These are phyloP conservation scores for Megalops atlanticus DNA, from an alignment of 2,113 vertebrate species.

Conservation along the genomic window DNA sequence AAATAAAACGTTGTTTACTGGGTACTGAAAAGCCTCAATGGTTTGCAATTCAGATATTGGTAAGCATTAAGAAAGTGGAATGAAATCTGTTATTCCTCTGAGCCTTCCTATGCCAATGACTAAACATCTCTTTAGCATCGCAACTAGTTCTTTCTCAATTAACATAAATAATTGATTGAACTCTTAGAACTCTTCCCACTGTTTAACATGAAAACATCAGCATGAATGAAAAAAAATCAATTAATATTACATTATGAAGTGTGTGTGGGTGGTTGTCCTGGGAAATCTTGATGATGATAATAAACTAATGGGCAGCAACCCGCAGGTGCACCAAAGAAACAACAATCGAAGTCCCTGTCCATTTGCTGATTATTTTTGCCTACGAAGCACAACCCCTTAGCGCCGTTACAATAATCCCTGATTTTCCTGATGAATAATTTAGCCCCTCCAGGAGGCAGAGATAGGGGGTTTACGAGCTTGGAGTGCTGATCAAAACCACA, in stretches of 20 bases:
- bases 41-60: neutral
- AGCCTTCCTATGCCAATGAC: neutral
- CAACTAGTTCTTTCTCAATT: neutral
- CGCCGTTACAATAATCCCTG: neutral
- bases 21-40: neutral
- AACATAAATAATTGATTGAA: neutral
- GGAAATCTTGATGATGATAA: constrained; percentile 4
- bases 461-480: neutral
- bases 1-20: neutral
- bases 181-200: constrained; percentile 2
- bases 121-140: neutral
- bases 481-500: neutral
- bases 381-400: neutral
- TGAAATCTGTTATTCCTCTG: neutral
- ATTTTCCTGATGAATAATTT: neutral
- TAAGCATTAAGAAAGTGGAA: neutral
- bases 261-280: neutral
- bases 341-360: neutral
- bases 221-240: neutral
- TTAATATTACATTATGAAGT: constrained; percentile 9
- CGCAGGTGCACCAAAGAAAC: neutral
- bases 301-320: constrained; percentile 2
- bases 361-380: constrained; percentile 2
- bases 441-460: neutral
- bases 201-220: constrained; percentile 7